Percentiles rank a stretch among this genome's conserved stretches.
Evolutionary conservation across 2,797 vertebrate genomes (phyloP).

Genomic region (Moxostoma hubbsi): DNA sequence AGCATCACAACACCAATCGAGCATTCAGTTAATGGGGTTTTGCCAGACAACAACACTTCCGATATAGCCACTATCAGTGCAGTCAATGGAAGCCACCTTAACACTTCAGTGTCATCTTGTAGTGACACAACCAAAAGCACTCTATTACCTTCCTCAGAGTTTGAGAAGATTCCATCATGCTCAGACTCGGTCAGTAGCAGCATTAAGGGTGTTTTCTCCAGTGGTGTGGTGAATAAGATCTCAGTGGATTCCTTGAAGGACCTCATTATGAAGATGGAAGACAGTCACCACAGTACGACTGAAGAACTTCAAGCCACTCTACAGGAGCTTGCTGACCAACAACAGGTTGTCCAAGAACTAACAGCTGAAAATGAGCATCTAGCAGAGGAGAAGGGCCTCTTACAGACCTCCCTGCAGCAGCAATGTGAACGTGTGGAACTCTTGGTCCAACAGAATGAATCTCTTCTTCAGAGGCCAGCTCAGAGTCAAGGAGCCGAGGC

Average conservation of each 20-base stretch:
- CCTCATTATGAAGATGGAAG: constrained; percentile 95
- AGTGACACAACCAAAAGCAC: constrained; percentile 90
- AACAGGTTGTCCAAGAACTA: constrained; percentile 95
- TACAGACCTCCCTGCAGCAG: constrained; percentile 91
- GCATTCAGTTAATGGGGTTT: constrained; percentile 68
- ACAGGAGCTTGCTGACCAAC: constrained; percentile 94
- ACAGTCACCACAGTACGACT: constrained; percentile 93
- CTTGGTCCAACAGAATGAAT: constrained; percentile 89
- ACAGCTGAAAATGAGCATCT: constrained; percentile 93
- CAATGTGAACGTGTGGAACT: constrained; percentile 89
- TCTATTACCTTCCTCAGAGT: constrained; percentile 88
- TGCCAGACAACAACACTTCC: constrained; percentile 63
- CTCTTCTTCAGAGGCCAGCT: constrained; percentile 78
- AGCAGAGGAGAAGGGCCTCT: constrained; percentile 86
- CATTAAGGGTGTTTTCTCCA: constrained; percentile 66
- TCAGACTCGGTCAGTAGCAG: constrained; percentile 81
- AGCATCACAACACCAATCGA: constrained; percentile 70
- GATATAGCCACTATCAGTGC: constrained; percentile 56
- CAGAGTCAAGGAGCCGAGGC: constrained; percentile 81
- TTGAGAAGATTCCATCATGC: constrained; percentile 89
- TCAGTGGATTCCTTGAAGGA: constrained; percentile 89
- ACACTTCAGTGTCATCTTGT: constrained; percentile 84
- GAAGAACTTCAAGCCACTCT: constrained; percentile 96
- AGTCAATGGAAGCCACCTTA: constrained; percentile 67
- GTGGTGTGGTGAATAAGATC: constrained; percentile 73